Evolutionary conservation across 1,140 invertebrate genomes (phyloP), one percentile per base, ranked within the genome.

Genomic region (Eumeta japonica): DNA sequence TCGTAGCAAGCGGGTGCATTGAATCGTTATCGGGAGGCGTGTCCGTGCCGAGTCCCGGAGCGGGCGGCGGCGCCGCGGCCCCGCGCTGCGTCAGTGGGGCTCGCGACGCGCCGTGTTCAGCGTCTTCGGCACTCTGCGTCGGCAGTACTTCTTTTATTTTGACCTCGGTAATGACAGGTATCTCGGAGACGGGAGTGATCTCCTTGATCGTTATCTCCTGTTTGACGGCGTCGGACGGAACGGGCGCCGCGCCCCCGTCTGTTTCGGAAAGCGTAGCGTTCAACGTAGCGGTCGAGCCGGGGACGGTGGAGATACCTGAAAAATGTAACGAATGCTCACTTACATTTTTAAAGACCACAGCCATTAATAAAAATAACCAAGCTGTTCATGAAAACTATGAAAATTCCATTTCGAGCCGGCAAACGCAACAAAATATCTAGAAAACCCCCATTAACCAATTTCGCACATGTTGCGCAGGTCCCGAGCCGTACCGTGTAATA

Each of bases 161-260:
- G 3, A 76, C 67, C 27, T 72, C 70, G 19, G 64, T 72, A 24
- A 67, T 70, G 13, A 62, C 48, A 2, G 72, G 71, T 12, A 75
- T 76, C 41, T 75, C 71, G 3, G 63, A 73, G 1, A 66, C 63
- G 1, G 62, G 67, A 0, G 72, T 76, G 10, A 77, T 74, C 56
- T 77, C 75, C 43, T 77, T 77, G 16, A 77, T 77, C 1, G 67
- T 75, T 10, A 76, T 66, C 40, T 64, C 62, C 39, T 56, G 63
- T 17, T 63, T 67, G 15, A 59, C 41, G 2, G 53, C 58, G 41
- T 63, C 55, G 0, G 46, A 38, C 10, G 46, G 36, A 1, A 47
- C 15, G 3, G 56, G 50, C 2, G 36, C 46, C 1, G 43, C 29
- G 10, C 45, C 45, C n/a, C 47, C 27, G 2, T 47, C 45, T 12